These are phyloP conservation scores for Hydra vulgaris DNA, from an alignment of 30 jellyfish, hydroid and myxozoan species.

Conservation along the genomic window DNA sequence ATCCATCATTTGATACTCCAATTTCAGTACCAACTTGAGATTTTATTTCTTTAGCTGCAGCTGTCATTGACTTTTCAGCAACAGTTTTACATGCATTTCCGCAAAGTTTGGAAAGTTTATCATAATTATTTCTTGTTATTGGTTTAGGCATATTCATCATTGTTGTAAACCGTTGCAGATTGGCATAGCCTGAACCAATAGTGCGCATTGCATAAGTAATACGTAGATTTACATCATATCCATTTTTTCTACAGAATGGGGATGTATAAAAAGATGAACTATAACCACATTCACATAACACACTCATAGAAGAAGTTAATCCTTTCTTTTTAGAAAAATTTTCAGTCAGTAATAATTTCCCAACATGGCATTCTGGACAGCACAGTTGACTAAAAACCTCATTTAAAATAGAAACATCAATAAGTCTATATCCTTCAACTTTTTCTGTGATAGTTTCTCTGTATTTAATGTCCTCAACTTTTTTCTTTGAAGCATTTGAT, in stretches of 20 bases:
- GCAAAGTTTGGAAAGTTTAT: conserved; percentile 1
- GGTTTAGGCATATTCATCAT: conserved; percentile 3
- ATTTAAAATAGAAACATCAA: neutral
- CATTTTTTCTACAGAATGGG: too few relatives aligned
- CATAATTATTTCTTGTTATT: conserved; percentile 2
- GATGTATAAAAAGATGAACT: too few relatives aligned
- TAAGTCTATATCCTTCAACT: conserved; percentile 2
- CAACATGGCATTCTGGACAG: too few relatives aligned
- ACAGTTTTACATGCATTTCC: conserved; percentile 6
- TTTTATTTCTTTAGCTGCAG: conserved; percentile 5
- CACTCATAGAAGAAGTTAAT: too few relatives aligned
- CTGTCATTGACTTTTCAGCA: conserved; percentile 7
- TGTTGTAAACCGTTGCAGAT: conserved; percentile 4
- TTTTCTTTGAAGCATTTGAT: conserved; percentile 4
- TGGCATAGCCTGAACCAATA: conserved; percentile 10
- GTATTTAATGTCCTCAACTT: conserved; percentile 3
- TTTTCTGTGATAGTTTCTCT: neutral
- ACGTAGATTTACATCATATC: too few relatives aligned
- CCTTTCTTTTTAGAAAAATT: neutral
- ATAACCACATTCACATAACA: too few relatives aligned
- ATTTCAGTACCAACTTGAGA: too few relatives aligned
- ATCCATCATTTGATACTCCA: too few relatives aligned
- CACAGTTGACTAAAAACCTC: neutral
- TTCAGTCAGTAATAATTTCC: neutral
- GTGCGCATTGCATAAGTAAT: too few relatives aligned